These are phyloP conservation scores for Tenthredo distinguenda DNA, from an alignment of 2,888 invertebrate genomes.

Conservation along the genomic window DNA sequence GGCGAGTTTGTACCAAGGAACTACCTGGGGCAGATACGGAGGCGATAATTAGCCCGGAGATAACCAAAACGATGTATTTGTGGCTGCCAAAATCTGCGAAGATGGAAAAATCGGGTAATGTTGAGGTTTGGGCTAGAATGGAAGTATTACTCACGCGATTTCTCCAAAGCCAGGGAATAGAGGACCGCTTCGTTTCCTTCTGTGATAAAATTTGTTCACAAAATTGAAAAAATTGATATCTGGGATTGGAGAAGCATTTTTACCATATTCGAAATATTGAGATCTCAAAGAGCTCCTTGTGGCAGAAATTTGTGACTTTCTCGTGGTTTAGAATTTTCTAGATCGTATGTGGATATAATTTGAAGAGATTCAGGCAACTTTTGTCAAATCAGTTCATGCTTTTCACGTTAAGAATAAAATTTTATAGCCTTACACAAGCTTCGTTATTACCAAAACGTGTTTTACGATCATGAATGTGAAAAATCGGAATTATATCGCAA, in stretches of 20 bases:
- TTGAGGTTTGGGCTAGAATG: not conserved
- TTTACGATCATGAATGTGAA: not conserved
- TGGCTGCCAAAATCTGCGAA: not conserved
- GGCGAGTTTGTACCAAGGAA: not conserved
- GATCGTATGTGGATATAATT: no score
- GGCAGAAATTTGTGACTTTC: no score
- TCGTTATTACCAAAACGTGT: not conserved
- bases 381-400: no score
- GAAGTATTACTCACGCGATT: not conserved
- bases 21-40: slow-evolving; percentile 36
- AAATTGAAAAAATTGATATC: not conserved
- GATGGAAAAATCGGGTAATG: not conserved
- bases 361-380: no score
- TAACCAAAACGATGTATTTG: slow-evolving; percentile 26
- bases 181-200: not conserved
- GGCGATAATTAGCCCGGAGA: slow-evolving; percentile 5
- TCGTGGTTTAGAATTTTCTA: no score
- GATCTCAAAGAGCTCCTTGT: no score
- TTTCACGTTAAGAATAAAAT: no score
- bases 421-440: no score
- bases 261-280: no score
- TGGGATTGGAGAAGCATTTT: no score
- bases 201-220: not conserved
- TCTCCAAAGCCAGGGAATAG: slow-evolving; percentile 6
- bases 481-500: not conserved